Evolutionary conservation across 2,888 invertebrate genomes (phyloP).

Genomic region (Drosophila subsilvestris): DNA sequence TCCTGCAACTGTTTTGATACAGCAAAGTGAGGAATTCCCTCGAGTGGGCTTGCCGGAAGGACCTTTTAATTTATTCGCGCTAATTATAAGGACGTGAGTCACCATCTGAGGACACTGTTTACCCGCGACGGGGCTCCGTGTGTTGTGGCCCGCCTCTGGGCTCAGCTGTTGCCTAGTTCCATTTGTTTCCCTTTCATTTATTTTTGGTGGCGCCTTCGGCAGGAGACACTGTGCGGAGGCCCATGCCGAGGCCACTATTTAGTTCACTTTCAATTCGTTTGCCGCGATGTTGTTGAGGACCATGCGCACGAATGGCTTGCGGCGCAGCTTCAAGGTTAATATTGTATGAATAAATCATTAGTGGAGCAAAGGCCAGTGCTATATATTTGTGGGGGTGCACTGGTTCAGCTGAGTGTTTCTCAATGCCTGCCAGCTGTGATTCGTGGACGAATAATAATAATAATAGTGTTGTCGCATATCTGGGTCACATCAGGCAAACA

Average conservation of each 20-base stretch:
- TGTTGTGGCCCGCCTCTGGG: constrained; percentile 61
- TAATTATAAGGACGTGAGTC: constrained; percentile 15
- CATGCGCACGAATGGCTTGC: constrained; percentile 51
- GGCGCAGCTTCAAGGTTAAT: constrained; percentile 58
- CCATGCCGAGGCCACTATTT: constrained; percentile 24
- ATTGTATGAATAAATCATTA: constrained; percentile 32
- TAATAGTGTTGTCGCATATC: background rate
- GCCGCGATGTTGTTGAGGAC: constrained; percentile 67
- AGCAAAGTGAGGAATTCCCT: background rate
- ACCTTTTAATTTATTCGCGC: background rate
- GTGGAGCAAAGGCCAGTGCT: constrained; percentile 8
- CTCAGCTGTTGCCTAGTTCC: constrained; percentile 71
- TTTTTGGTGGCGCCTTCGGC: constrained; percentile 13
- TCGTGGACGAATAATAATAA: constrained; percentile 18
- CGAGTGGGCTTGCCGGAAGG: background rate
- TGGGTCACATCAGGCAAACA: constrained; percentile 13
- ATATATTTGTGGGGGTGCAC: background rate
- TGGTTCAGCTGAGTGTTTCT: background rate
- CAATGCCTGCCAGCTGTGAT: constrained; percentile 9
- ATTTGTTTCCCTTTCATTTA: constrained; percentile 10
- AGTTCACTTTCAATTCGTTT: constrained; percentile 65
- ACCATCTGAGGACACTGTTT: constrained; percentile 1
- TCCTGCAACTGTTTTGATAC: too few species aligned
- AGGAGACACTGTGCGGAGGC: constrained; percentile 10
- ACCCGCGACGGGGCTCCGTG: constrained; percentile 8